A percentile compares a stretch with the other conserved stretches of the same genome.
Evolutionary conservation across 2,113 vertebrate species (phyloP).

Genomic region (Mungos mungo): DNA sequence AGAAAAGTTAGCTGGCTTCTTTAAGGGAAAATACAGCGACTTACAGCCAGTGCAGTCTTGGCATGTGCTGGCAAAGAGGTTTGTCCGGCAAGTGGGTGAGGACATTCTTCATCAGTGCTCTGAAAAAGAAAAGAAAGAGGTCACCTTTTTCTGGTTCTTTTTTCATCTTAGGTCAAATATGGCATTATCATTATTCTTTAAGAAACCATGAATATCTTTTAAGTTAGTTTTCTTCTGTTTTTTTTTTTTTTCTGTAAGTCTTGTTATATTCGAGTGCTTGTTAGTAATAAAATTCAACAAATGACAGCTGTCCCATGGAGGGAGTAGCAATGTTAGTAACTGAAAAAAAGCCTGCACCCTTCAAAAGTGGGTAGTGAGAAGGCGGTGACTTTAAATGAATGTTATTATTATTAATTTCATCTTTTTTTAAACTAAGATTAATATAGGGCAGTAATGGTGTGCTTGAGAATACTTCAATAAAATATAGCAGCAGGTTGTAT

Average conservation of each 20-base stretch:
- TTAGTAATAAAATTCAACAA: not conserved
- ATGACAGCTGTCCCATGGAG: not conserved
- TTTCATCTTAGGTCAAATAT: not conserved
- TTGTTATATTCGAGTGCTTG: not conserved
- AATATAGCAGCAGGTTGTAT: not conserved
- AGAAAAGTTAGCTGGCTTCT: conserved; percentile 26
- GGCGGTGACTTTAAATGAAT: not conserved
- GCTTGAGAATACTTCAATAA: not conserved
- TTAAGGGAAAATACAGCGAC: conserved; percentile 76
- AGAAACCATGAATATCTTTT: not conserved
- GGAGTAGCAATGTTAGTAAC: not conserved
- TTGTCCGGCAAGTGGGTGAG: conserved; percentile 86
- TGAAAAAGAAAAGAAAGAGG: conserved; percentile 77
- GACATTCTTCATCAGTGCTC: conserved; percentile 93
- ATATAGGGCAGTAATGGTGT: not conserved
- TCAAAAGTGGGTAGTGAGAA: not conserved
- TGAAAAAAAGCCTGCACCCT: not conserved
- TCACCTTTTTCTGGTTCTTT: not conserved
- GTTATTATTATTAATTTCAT: not conserved
- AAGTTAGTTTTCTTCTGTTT: not conserved
- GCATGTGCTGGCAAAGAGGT: conserved; percentile 93
- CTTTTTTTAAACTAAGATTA: not conserved
- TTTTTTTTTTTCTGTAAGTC: not conserved
- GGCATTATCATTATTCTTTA: not conserved
- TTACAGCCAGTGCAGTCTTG: conserved; percentile 95